Base-by-base conservation (phyloP, 2,113 vertebrate species). In the Ranitomeya variabilis region DNA sequence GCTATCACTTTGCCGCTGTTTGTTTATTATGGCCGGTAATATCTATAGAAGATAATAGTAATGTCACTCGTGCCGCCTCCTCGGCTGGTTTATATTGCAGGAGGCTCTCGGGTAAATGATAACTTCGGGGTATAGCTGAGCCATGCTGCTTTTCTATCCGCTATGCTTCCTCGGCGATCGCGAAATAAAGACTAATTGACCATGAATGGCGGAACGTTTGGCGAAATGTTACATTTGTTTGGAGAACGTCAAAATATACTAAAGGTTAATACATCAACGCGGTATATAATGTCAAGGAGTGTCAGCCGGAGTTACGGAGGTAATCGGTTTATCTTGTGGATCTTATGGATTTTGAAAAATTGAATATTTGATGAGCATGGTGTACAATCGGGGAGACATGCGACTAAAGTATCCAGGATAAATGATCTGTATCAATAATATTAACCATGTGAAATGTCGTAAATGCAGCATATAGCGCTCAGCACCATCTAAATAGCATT, bases 191-290 rank as follows among this genome's bases (percentile, higher is more conserved):
- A 7, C 37, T 83, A 74, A 88, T 12, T 74, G 86, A 71, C 64
- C 78, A 21, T 59, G 67, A 26, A 59, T 62, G 37, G 55, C 26
- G 16, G 37, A 31, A 64, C 64, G 52, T 59, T 82, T 82, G 66
- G 78, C 19, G 66, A 82, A 88, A 82, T 82, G 80, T 88, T 82
- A 88, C 67, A 64, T 71, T 13, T 82, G 26, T 82, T 87, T 82
- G 16, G 55, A 87, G 57, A 62, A 76, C 45, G 86, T 82, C 79
- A 83, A 81, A 81, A 55, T 57, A 13, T 55, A 13, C 51, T 37
- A 80, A 87, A 80, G 86, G 64, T 76, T 71, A 31, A 77, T 60
- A 37, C 77, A 5, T 13, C 16, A 6, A 15, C 31, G 37, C 9
- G 10, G 37, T 45, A n/a, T 69, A 21, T 67, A n/a, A 83, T 83